Conservation (phyloP, 2,888 invertebrate genomes). For the Parnassius apollo region DNA sequence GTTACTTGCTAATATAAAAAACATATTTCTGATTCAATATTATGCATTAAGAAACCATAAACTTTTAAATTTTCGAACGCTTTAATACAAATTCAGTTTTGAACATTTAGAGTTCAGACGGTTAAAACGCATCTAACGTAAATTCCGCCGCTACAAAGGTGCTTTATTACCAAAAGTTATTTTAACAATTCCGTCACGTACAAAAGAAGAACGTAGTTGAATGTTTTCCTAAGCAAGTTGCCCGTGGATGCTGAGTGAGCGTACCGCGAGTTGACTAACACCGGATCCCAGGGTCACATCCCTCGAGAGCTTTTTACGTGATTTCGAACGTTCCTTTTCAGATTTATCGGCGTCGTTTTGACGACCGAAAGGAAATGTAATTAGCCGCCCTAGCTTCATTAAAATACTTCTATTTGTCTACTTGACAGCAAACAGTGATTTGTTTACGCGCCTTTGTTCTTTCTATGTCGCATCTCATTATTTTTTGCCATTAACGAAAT, state of each 20-base stretch:
- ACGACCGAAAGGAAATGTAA: conserved; percentile 60
- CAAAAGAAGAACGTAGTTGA: conserved; percentile 3
- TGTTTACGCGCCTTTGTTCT: conserved; percentile 56
- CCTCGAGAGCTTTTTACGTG: conserved; percentile 55
- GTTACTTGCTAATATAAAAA: too few relatives aligned
- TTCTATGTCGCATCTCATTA: conserved; percentile 33
- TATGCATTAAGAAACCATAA: too few relatives aligned
- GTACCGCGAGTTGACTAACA: conserved; percentile 24
- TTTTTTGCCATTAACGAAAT: conserved; percentile 18
- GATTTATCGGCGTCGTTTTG: conserved; percentile 54
- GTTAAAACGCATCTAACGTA: too few relatives aligned
- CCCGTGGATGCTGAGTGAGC: conserved; percentile 26
- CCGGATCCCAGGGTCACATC: conserved; percentile 48
- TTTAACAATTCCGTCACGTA: conserved; percentile 9
- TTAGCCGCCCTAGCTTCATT: conserved; percentile 66
- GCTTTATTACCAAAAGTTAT: conserved; percentile 18
- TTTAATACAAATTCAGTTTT: too few relatives aligned
- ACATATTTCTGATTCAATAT: too few relatives aligned
- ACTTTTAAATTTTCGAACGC: too few relatives aligned
- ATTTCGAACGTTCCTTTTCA: conserved; percentile 43
- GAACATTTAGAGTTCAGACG: too few relatives aligned
- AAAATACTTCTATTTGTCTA: conserved; percentile 71
- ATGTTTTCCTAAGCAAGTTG: conserved; percentile 27
- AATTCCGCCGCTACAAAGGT: conserved; percentile 9
- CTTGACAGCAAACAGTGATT: conserved; percentile 62